Evolutionary conservation across 2,113 vertebrate species (phyloP), one percentile per base, ranked within the genome.

Genomic region (Pelecanoides urinatrix): DNA sequence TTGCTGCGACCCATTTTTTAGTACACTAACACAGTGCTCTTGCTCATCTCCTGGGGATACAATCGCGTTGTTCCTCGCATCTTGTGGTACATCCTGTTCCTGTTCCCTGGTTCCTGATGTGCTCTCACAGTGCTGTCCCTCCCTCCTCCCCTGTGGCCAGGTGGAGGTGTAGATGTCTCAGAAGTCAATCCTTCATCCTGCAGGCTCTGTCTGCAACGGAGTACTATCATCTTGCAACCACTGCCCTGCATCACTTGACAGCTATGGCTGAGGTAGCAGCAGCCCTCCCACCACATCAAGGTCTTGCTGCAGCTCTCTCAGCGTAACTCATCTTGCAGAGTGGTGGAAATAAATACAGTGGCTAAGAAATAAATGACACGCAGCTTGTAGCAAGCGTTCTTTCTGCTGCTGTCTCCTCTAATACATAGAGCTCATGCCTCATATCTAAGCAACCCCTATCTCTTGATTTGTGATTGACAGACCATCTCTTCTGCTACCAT

Each of bases 31-130:
- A 40, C 34, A 49, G 14, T 6, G 7, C 40, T 81, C 23, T 72
- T 63, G 27, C 14, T 88, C 7, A 10, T 83, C 38, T 88, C 42
- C 29, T 62, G 29, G 26, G 45, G 20, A 42, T 65, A 23, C 40
- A 56, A 0, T 74, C 13, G 18, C 0, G 0, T 66, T 75, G 36
- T 72, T 93, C 36, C 55, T 88, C 2, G 4, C 29, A 38, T n/a
- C 36, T 22, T 22, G n/a, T 66, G 34, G 29, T 66, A 77, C 32
- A 16, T 79, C 90, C 36, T 1, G 0, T 92, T 75, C 58, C 52
- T 77, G 42, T 53, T 86, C 13, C n/a, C n/a, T 81, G 9, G 13
- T 50, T 90, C 79, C 44, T 59, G 42, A 21, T 78, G 55, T 77
- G 32, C 13, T 77, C 6, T 66, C 38, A 38, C 13, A 15, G 19